Base-by-base conservation (phyloP, 2,113 vertebrate genomes). In the Delphinus delphis region DNA sequence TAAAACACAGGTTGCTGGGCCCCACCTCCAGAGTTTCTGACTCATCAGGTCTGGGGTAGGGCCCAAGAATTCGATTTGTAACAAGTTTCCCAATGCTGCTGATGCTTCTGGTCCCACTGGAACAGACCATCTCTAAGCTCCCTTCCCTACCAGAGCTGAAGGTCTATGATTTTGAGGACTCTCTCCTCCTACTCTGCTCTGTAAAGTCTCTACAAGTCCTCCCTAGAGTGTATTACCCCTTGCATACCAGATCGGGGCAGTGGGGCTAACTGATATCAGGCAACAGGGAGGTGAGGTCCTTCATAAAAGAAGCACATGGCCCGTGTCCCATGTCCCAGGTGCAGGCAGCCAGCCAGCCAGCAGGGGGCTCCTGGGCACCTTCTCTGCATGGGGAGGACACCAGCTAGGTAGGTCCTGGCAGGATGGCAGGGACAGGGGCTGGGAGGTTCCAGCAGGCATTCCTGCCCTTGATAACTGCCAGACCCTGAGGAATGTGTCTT, bases 351-450 rank as follows among this genome's bases (percentile, higher is more conserved):
- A 1, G 25, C n/a, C 0, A 3, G 53, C 98, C 97, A 94, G 97
- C 83, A 98, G 98, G 97, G 97, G 95, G 97, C 93, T 83, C 97
- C 94, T 38, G 83, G 80, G 92, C 26, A 95, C 85, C 77, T 96
- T 93, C 50, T 91, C 86, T 68, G 41, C 18, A 0, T 0, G 1
- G 58, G 36, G 53, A 96, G 53, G 47, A 17, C 6, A 6, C 53
- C 62, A 62, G 50, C 53, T 1, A 7, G 71, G 33, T 38, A 23
- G 41, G 23, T 86, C n/a, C 17, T n/a, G 44, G 79, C 84, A 18
- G 33, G n/a, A 6, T 5, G 47, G 38, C 86, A 76, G 81, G 62
- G 50, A 82, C 10, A 18, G 18, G 28, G 33, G 23, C 17, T n/a
- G 80, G 67, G 76, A 53, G 63, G 55, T 50, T 28, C 50, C 26